A percentile compares a stretch with the other conserved stretches of the same genome.
These are phyloP conservation scores for Colletes latitarsis DNA, from an alignment of 1,140 invertebrate species.

Conservation along the genomic window DNA sequence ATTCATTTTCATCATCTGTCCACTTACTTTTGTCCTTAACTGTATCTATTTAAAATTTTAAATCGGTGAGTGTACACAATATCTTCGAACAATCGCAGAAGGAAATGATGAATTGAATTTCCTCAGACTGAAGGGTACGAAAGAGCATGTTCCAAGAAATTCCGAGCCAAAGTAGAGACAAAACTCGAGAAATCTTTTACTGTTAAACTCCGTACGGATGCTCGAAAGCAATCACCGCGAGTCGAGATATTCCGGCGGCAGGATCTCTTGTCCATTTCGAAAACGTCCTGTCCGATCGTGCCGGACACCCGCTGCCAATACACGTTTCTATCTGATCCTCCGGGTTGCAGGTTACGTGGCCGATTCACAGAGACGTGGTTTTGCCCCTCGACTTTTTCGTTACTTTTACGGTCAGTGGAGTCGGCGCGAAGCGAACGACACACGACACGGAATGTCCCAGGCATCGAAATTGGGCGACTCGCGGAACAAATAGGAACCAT, in stretches of 20 bases:
- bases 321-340: not conserved
- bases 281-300: constrained; percentile 3
- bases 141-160: not conserved
- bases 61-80: too few relatives aligned
- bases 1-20: too few relatives aligned
- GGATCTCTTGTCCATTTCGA: not conserved
- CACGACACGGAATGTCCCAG: constrained; percentile 14
- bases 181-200: not conserved
- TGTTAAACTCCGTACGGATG: not conserved
- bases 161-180: too few relatives aligned
- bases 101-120: too few relatives aligned
- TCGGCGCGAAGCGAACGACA: constrained; percentile 2
- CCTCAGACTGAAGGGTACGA: too few relatives aligned
- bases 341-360: not conserved
- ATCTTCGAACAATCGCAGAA: too few relatives aligned
- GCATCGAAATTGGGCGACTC: constrained; percentile 25
- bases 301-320: not conserved
- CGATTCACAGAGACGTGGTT: not conserved
- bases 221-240: not conserved
- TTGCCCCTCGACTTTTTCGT: constrained; percentile 18
- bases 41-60: too few relatives aligned
- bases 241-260: not conserved
- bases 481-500: not conserved
- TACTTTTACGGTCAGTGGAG: constrained; percentile 31
- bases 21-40: too few relatives aligned